Evolutionary conservation across 1,140 invertebrate species (phyloP).

Genomic region (Neuroterus valhalla): DNA sequence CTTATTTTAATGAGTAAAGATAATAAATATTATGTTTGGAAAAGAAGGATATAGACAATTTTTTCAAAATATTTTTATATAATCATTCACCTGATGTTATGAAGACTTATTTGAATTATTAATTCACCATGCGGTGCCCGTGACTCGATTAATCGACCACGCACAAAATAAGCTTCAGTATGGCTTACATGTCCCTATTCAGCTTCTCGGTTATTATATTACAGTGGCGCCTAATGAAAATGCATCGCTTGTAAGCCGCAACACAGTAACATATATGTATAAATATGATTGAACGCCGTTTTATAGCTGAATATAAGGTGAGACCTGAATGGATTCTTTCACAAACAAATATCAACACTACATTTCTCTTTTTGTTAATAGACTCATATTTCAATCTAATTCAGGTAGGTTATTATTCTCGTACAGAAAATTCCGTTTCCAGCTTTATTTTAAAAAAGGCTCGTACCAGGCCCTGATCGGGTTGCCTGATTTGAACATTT

Average conservation of each 20-base stretch:
- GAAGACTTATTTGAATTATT: conserved; percentile 16
- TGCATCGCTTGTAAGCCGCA: conserved; percentile 6
- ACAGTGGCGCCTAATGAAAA: conserved; percentile 19
- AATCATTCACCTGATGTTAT: neutral
- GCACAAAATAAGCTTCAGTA: conserved; percentile 6
- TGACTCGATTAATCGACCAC: neutral
- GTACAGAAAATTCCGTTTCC: too few species aligned
- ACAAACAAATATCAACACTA: neutral
- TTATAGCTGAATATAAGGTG: conserved; percentile 3
- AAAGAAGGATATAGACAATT: too few species aligned
- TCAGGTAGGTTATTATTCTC: neutral
- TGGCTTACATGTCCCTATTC: neutral
- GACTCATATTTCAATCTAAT: neutral
- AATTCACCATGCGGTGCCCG: neutral
- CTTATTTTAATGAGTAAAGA: too few species aligned
- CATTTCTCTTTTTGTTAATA: neutral
- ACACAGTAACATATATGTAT: neutral
- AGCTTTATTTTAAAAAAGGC: too few species aligned
- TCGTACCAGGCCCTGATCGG: too few species aligned
- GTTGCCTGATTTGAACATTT: too few species aligned
- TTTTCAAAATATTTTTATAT: too few species aligned
- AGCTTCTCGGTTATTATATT: conserved; percentile 13
- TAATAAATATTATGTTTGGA: too few species aligned
- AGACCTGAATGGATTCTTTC: neutral
- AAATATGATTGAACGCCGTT: conserved; percentile 13